A percentile compares a stretch with the other conserved stretches of the same genome.
These are phyloP conservation scores for Sycophaga agraensis DNA, from an alignment of 1,140 invertebrate genomes.

Conservation along the genomic window DNA sequence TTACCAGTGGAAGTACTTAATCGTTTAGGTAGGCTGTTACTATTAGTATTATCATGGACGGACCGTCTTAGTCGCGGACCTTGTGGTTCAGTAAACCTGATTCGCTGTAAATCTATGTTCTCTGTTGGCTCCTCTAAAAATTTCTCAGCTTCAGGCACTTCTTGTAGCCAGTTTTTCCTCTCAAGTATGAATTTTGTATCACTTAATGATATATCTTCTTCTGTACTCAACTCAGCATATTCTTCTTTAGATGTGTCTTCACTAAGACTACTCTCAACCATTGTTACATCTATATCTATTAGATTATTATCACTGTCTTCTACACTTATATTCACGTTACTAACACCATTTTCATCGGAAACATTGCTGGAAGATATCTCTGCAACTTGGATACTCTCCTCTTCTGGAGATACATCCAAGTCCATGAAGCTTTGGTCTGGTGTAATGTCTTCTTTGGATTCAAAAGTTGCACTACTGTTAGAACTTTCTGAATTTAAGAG, in stretches of 20 bases:
- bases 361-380: constrained; percentile 49
- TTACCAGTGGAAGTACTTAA: background rate
- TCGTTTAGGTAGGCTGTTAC: background rate
- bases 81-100: constrained; percentile 18
- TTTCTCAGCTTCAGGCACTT: constrained; percentile 18
- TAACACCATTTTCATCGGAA: constrained; percentile 26
- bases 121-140: background rate
- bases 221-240: background rate
- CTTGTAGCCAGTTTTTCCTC: constrained; percentile 16
- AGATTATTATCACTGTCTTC: background rate
- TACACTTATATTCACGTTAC: no score
- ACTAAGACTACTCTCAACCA: constrained; percentile 8
- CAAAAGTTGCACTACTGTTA: background rate
- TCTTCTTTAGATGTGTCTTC: background rate
- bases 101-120: constrained; percentile 1
- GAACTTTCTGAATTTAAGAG: background rate
- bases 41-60: background rate
- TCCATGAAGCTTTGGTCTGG: background rate
- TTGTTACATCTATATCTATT: background rate
- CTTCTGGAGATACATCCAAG: background rate
- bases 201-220: no score
- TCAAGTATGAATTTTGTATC: constrained; percentile 11
- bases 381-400: constrained; percentile 44
- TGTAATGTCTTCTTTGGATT: background rate
- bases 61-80: constrained; percentile 15